Conservation (phyloP, 2,113 vertebrate species). For the Pachypanchax playfairii region DNA sequence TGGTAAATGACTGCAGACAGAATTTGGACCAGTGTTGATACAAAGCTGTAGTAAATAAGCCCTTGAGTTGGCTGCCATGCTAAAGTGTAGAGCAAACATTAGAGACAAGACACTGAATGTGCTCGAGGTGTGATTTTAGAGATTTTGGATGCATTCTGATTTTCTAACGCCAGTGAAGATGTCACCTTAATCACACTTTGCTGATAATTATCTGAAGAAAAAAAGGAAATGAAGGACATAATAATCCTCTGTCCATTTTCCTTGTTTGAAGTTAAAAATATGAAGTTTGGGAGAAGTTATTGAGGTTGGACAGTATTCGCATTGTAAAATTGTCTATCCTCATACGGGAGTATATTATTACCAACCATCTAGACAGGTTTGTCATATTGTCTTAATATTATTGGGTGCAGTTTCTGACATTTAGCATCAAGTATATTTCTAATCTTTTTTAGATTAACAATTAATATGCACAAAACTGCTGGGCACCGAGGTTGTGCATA, state of each 20-base stretch:
- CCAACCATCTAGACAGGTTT: too few relatives aligned
- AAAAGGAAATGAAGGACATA: slow-evolving; percentile 20
- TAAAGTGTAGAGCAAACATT: slow-evolving; percentile 12
- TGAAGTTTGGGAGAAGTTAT: too few relatives aligned
- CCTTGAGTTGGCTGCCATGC: background rate
- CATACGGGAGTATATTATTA: too few relatives aligned
- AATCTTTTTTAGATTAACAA: too few relatives aligned
- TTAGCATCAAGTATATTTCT: too few relatives aligned
- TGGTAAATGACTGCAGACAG: slow-evolving; percentile 27
- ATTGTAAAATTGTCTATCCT: too few relatives aligned
- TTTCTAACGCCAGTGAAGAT: slow-evolving; percentile 14
- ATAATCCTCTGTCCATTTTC: slow-evolving; percentile 35
- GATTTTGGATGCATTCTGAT: background rate
- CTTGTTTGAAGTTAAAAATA: too few relatives aligned
- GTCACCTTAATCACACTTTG: slow-evolving; percentile 23
- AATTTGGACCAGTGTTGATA: slow-evolving; percentile 8
- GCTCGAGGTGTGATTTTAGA: background rate
- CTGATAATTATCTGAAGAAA: slow-evolving; percentile 48
- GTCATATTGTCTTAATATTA: too few relatives aligned
- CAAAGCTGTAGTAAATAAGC: slow-evolving; percentile 14
- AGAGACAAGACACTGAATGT: slow-evolving; percentile 21
- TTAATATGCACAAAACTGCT: too few relatives aligned
- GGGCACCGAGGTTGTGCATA: too few relatives aligned
- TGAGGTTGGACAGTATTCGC: too few relatives aligned
- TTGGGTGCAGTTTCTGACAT: too few relatives aligned